A percentile compares a stretch with the other conserved stretches of the same genome.
These are phyloP conservation scores for Dendrocopos noguchii DNA, from an alignment of 2,113 vertebrate species.

Conservation along the genomic window DNA sequence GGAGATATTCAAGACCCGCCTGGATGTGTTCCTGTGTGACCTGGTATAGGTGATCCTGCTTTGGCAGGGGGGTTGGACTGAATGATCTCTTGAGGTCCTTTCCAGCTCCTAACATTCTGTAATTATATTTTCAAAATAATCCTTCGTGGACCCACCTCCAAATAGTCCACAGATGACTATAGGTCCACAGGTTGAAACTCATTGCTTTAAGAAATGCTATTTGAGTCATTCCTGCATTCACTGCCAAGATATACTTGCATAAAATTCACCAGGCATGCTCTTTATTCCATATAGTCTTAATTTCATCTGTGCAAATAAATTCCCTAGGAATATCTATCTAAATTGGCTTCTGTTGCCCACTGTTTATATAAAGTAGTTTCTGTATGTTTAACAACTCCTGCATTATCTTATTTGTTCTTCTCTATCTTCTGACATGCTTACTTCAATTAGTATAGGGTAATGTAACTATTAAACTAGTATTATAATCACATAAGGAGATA, in stretches of 20 bases:
- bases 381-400: neutral
- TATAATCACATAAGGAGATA: neutral
- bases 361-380: neutral
- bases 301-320: neutral
- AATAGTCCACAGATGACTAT: neutral
- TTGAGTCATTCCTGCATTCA: neutral
- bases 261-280: neutral
- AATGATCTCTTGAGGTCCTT: too few relatives aligned
- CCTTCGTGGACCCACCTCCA: neutral
- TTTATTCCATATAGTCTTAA: neutral
- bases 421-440: neutral
- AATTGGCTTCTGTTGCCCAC: neutral
- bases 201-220: neutral
- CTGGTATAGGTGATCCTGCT: too few relatives aligned
- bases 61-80: too few relatives aligned
- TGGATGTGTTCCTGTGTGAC: too few relatives aligned
- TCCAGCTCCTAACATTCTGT: too few relatives aligned
- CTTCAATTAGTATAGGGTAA: slow-evolving; percentile 19
- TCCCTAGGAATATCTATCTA: neutral
- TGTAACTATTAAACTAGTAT: neutral
- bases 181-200: neutral
- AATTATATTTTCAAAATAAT: neutral
- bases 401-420: slow-evolving; percentile 9
- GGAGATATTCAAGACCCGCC: too few relatives aligned
- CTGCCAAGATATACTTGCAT: neutral